phyloP scores from a whole-genome alignment of 2,888 invertebrate species.

The Pollenia griseotomentosa region DNA sequence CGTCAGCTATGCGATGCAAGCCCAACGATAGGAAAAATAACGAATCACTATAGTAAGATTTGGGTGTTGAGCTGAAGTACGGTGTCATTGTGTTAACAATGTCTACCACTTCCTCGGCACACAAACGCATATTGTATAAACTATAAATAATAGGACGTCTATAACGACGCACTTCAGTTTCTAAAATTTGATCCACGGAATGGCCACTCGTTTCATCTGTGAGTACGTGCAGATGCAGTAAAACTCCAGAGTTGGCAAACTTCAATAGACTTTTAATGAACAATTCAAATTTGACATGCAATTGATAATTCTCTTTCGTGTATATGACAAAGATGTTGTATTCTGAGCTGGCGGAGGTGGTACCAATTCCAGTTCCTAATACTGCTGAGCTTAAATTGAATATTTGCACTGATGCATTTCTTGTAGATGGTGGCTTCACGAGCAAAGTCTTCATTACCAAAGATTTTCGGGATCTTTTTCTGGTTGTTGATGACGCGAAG shows the following conservation, averaged over 20 bases:
- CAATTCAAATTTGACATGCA: conserved; percentile 83
- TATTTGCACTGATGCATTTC: conserved; percentile 67
- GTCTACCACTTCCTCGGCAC: conserved; percentile 86
- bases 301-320: conserved; percentile 82
- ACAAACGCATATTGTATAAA: conserved; percentile 87
- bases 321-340: conserved; percentile 84
- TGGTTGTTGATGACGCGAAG: conserved; percentile 38
- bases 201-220: conserved; percentile 86
- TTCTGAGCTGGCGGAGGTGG: conserved; percentile 75
- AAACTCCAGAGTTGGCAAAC: conserved; percentile 81
- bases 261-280: conserved; percentile 82
- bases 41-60: conserved; percentile 90
- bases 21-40: conserved; percentile 91
- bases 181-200: conserved; percentile 85
- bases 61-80: conserved; percentile 89
- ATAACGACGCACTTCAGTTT: conserved; percentile 81
- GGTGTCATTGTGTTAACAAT: conserved; percentile 88
- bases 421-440: conserved; percentile 63
- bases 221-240: conserved; percentile 87
- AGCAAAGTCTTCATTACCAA: conserved; percentile 66
- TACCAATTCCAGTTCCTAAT: conserved; percentile 26
- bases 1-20: conserved; percentile 88
- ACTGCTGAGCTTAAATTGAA: conserved; percentile 64
- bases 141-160: conserved; percentile 84
- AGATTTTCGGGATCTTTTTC: conserved; percentile 56